Base-by-base conservation (phyloP, 2,888 invertebrate genomes). In the Myopa tessellatipennis region DNA sequence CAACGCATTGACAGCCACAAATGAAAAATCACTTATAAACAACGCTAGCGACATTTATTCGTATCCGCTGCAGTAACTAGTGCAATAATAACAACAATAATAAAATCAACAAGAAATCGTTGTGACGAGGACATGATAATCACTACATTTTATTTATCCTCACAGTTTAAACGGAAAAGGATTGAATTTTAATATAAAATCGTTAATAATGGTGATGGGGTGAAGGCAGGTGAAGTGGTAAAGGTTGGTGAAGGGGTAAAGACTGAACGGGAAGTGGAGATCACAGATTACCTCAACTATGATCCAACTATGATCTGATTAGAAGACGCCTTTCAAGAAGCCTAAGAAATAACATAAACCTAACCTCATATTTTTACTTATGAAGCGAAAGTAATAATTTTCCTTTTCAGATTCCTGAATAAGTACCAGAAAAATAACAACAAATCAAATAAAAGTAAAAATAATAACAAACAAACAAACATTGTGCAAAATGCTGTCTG, bases 1-100 rank as follows among this genome's bases (percentile, higher is more conserved):
- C 26, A 69, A 45, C n/a, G 68, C 45, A 75, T 75, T 75, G 69
- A 75, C 68, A 69, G 45, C 40, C 38, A 68, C 75, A 69, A 75
- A 75, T 75, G 68, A 75, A 75, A 75, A 68, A 75, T 69, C 75
- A 60, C 75, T 68, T 68, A 69, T 52, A 75, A 75, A 68, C 75
- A 4, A 68, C 52, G 8, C 67, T 18, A 58, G 60, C 67, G 45
- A 58, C 68, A 68, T 40, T 67, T 58, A 26, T 68, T 67, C 38
- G 73, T 61, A 73, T 73, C 73, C 74, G 74, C 55, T 38, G 58
- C 34, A 40, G 3, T 50, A 36, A 74, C 2, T 4, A 55, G 34
- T 26, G 50, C 55, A 55, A 16, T 16, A n/a, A 1, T 34, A 70
- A 34, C 36, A 55, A 26, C 34, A 55, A 34, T 34, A 69, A 69